Evolutionary conservation across 1,140 invertebrate genomes (phyloP), one percentile per base, ranked within the genome.

Genomic region (Drosophila truncata): DNA sequence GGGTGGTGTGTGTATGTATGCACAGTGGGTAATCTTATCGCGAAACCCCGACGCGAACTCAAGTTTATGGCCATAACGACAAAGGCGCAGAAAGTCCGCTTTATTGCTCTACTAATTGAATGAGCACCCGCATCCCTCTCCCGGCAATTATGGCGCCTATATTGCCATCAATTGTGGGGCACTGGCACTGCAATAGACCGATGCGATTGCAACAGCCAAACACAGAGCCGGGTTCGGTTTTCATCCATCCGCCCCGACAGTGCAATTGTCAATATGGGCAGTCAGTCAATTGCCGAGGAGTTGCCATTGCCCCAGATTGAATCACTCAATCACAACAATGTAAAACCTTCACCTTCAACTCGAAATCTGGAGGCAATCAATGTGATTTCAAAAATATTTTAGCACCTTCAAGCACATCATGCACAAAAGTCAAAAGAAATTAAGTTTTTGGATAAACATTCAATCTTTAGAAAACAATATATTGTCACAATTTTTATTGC

Each of bases 61-160:
- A 87, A 87, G 80, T 88, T 84, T 87, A 88, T 70, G 67, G 72
- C 27, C 39, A 31, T 44, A n/a, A 52, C 59, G 31, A 64, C 71
- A 55, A 55, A 75, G 72, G 46, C 79, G 75, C 70, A 59, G 57
- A 80, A 74, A 47, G 73, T 64, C 69, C 58, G 80, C 84, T 88
- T 85, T 84, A 88, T 88, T 84, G 64, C 60, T 47, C 63, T 37
- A 42, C 82, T 88, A 88, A 88, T 90, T 90, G 78, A 90, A 86
- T 82, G 74, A 90, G 61, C 54, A 46, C 49, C 33, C 46, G 23
- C 44, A 49, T 50, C 50, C 50, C 42, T 44, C 46, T 41, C 44
- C 13, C 18, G 52, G 42, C 55, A 63, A 61, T 72, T 72, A 75
- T 59, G 80, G 52, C 69, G 59, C 60, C 55, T 61, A 91, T 66